Conservation (phyloP, 2,888 invertebrate species). For the Abrostola triplasia region DNA sequence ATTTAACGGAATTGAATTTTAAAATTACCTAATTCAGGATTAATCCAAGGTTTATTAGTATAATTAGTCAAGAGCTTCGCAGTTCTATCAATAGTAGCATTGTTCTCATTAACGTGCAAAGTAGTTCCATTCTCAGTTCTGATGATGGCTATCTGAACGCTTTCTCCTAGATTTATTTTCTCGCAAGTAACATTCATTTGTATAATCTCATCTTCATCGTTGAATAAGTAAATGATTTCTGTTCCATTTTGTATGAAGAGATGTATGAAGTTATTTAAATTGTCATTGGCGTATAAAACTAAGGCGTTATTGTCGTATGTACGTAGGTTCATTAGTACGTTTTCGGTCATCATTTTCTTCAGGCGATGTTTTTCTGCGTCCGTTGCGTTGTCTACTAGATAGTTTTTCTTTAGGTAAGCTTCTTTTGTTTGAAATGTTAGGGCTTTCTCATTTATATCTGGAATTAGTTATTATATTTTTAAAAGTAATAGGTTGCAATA, state of each 20-base stretch:
- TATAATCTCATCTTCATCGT: slow-evolving; percentile 93
- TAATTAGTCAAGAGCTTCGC: slow-evolving; percentile 92
- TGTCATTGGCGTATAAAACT: slow-evolving; percentile 96
- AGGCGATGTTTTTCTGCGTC: slow-evolving; percentile 90
- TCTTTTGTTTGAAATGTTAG: slow-evolving; percentile 95
- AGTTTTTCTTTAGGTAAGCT: slow-evolving; percentile 94
- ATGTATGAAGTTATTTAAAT: slow-evolving; percentile 97
- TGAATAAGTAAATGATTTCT: slow-evolving; percentile 95
- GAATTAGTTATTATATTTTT: slow-evolving; percentile 46
- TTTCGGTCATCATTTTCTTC: slow-evolving; percentile 93
- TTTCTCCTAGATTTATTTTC: slow-evolving; percentile 93
- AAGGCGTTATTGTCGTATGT: slow-evolving; percentile 95
- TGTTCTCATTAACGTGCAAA: slow-evolving; percentile 94
- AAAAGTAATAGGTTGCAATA: too few species aligned
- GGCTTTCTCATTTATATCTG: slow-evolving; percentile 97
- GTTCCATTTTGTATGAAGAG: slow-evolving; percentile 94
- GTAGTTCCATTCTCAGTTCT: slow-evolving; percentile 92
- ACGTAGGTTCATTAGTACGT: slow-evolving; percentile 95
- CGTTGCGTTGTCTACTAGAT: slow-evolving; percentile 90
- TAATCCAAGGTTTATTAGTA: slow-evolving; percentile 95
- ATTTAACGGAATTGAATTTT: neutral
- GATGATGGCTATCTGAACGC: slow-evolving; percentile 96
- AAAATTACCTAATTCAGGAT: slow-evolving; percentile 92
- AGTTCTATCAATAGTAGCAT: slow-evolving; percentile 91
- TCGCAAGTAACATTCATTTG: slow-evolving; percentile 93